phyloP scores from a whole-genome alignment of 2,888 invertebrate genomes.

The Erebia palarica region DNA sequence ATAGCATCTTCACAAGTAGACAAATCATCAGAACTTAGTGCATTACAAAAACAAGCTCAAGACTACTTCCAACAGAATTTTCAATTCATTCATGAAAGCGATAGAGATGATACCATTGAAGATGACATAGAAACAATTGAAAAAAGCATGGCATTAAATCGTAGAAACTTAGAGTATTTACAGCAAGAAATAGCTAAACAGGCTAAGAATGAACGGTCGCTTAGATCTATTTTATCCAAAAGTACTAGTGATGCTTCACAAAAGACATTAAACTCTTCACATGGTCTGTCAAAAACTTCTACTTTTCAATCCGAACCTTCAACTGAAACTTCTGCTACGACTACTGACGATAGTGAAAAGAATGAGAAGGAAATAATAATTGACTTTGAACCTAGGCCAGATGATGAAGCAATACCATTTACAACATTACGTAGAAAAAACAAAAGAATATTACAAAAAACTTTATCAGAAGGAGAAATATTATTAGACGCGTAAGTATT shows the following conservation, averaged over 20 bases:
- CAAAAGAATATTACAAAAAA: constrained; percentile 85
- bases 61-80: constrained; percentile 81
- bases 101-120: constrained; percentile 78
- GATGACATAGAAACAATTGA: constrained; percentile 79
- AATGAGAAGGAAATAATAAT: constrained; percentile 92
- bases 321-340: constrained; percentile 77
- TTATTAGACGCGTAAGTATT: constrained; percentile 81
- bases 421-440: constrained; percentile 79
- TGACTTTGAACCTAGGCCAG: constrained; percentile 91
- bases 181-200: constrained; percentile 81
- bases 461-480: constrained; percentile 91
- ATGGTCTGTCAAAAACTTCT: constrained; percentile 75
- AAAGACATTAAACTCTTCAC: constrained; percentile 68
- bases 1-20: constrained; percentile 71
- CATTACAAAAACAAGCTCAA: constrained; percentile 70
- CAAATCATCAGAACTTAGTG: constrained; percentile 71
- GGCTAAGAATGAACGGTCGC: constrained; percentile 64
- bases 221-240: constrained; percentile 72
- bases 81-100: constrained; percentile 79
- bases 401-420: constrained; percentile 85
- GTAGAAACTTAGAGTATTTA: constrained; percentile 75
- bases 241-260: constrained; percentile 74
- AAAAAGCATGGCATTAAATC: constrained; percentile 79
- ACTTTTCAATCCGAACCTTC: constrained; percentile 81
- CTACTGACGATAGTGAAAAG: constrained; percentile 81